Percentiles rank a stretch among this genome's conserved stretches.
phyloP scores from a whole-genome alignment of 2,888 invertebrate species.

The Caenorhabditis drosophilae region DNA sequence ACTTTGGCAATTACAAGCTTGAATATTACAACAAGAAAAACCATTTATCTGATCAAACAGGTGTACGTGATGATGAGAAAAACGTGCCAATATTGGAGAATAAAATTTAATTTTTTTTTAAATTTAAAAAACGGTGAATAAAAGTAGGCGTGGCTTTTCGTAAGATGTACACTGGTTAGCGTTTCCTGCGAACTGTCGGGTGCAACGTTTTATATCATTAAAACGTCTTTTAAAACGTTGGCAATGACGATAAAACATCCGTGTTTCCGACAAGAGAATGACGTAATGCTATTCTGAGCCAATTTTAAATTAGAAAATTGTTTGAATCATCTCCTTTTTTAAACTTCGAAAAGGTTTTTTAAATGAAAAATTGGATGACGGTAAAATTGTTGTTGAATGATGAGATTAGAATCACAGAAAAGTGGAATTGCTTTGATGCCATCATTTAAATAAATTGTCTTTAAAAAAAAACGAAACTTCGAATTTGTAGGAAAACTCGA shows the following conservation, averaged over 20 bases:
- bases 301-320: background rate
- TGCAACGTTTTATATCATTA: conserved; percentile 1
- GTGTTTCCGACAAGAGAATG: conserved; percentile 42
- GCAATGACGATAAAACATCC: conserved; percentile 37
- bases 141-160: conserved; percentile 25
- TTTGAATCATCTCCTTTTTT: background rate
- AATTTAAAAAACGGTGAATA: background rate
- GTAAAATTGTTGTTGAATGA: background rate
- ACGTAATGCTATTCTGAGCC: conserved; percentile 35
- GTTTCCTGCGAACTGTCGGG: conserved; percentile 28
- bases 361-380: background rate
- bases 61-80: conserved; percentile 25
- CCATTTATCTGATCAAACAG: conserved; percentile 24
- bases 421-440: too few relatives aligned
- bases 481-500: too few relatives aligned
- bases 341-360: too few relatives aligned
- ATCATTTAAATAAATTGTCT: too few relatives aligned
- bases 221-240: background rate
- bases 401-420: background rate
- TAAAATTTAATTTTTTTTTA: background rate
- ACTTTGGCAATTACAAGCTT: conserved; percentile 27
- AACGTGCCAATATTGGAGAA: conserved; percentile 6
- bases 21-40: conserved; percentile 36
- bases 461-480: too few relatives aligned
- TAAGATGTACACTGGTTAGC: conserved; percentile 6